Conservation (phyloP, 1,140 invertebrate species). For the Stenopsyche tienmushanensis region DNA sequence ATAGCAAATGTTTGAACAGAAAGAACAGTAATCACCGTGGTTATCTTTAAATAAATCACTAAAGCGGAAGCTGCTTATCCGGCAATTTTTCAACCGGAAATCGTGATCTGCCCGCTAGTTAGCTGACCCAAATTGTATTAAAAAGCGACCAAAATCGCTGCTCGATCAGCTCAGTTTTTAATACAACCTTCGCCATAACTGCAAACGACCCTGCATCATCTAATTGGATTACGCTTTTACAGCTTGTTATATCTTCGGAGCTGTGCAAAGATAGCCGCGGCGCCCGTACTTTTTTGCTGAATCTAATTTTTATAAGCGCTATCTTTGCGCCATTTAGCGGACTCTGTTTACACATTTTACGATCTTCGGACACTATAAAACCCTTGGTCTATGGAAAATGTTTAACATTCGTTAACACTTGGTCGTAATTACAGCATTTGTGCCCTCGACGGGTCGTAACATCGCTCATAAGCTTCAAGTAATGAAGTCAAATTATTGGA, state of each 20-base stretch:
- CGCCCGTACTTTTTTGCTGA: background rate
- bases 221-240: slow-evolving; percentile 7
- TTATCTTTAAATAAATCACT: background rate
- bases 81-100: slow-evolving; percentile 1
- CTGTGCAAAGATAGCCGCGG: too few species aligned
- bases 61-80: background rate
- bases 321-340: background rate
- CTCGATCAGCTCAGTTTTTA: background rate
- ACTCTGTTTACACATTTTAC: background rate
- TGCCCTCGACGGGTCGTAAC: background rate
- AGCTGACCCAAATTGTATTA: slow-evolving; percentile 4
- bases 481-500: too few species aligned
- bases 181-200: background rate
- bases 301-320: background rate
- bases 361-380: slow-evolving; percentile 9
- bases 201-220: slow-evolving; percentile 1
- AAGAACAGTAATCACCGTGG: too few species aligned
- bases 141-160: slow-evolving; percentile 3
- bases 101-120: background rate
- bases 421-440: too few species aligned
- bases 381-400: background rate
- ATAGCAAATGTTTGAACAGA: too few species aligned
- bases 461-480: slow-evolving; percentile 6
- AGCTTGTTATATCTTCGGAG: too few species aligned
- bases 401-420: slow-evolving; percentile 5